Percentiles rank a stretch among this genome's conserved stretches.
Conservation (phyloP, 35 echinoderm and acorn worm genomes). For the Amphiura filiformis region DNA sequence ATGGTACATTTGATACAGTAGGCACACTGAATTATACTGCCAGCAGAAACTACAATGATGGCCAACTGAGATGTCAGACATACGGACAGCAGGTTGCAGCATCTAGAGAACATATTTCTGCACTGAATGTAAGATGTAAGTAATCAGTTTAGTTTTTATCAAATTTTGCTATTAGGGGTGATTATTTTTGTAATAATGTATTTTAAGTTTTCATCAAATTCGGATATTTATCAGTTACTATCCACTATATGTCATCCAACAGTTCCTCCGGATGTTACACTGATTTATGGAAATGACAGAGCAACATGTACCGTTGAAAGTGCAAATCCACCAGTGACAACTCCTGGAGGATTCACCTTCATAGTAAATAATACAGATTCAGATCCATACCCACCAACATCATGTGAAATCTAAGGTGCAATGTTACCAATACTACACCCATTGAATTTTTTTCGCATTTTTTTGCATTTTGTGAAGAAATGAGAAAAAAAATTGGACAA, state of each 20-base stretch:
- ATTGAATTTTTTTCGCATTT: no score
- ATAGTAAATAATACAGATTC: no score
- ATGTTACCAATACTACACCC: slow-evolving; percentile 3
- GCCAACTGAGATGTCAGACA: not conserved
- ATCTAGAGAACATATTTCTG: not conserved
- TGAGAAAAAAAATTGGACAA: no score
- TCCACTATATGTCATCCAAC: not conserved
- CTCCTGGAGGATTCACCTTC: no score
- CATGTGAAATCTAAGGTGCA: not conserved
- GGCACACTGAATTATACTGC: not conserved
- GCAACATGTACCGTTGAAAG: not conserved
- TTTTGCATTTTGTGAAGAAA: no score
- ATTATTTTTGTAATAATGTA: not conserved
- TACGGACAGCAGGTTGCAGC: not conserved
- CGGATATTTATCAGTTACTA: not conserved
- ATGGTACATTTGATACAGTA: not conserved
- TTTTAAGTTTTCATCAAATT: not conserved
- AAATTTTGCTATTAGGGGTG: not conserved
- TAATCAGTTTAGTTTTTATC: not conserved
- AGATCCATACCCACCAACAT: no score
- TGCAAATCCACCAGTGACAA: no score
- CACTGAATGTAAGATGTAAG: not conserved
- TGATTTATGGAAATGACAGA: not conserved
- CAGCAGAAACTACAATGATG: not conserved
- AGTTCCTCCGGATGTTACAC: not conserved